Base-by-base conservation (phyloP, 2,113 vertebrate genomes). In the Galeopterus variegatus region DNA sequence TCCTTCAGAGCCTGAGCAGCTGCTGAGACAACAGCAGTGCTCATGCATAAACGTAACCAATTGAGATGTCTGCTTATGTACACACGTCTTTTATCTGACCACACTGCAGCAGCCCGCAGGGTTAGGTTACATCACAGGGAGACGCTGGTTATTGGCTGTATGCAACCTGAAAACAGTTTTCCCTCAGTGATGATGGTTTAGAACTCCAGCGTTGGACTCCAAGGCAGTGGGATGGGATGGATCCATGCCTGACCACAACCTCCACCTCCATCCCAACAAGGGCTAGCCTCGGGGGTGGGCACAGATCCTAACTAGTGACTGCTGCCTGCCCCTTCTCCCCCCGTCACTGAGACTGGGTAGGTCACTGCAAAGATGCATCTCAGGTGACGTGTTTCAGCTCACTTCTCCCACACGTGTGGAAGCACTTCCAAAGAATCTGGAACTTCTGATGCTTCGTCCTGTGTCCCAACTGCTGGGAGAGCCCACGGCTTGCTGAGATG, bases 341-440 rank as follows among this genome's bases (percentile, higher is more conserved):
- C 21, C 24, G 5, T 64, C 11, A 0, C 31, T 4, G 26, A 62
- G 21, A 19, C 26, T 54, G 48, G 52, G n/a, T 54, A 26, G 64
- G 54, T 41, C 11, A 33, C 10, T 6, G 28, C 9, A 31, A 69
- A 75, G 80, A 52, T 19, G 8, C 60, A 65, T 11, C 6, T 62
- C 77, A 90, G 81, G 83, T 73, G 56, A 89, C 69, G 31, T 8
- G 17, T 83, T 67, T 54, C 88, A n/a, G 50, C 65, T 56, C 80
- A 1, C 6, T 54, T 45, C 77, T 76, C 82, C 48, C 52, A 26
- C 36, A 56, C 75, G 41, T 4, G 70, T 87, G 85, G 75, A 65
- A 85, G 24, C 76, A 70, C 56, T 92, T 79, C 67, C 1, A 41
- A 88, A 83, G 86, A 96, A 58, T 80, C 80, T 54, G 65, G 86